phyloP scores from a whole-genome alignment of 2,797 vertebrate genomes.

The Melanogrammus aeglefinus region DNA sequence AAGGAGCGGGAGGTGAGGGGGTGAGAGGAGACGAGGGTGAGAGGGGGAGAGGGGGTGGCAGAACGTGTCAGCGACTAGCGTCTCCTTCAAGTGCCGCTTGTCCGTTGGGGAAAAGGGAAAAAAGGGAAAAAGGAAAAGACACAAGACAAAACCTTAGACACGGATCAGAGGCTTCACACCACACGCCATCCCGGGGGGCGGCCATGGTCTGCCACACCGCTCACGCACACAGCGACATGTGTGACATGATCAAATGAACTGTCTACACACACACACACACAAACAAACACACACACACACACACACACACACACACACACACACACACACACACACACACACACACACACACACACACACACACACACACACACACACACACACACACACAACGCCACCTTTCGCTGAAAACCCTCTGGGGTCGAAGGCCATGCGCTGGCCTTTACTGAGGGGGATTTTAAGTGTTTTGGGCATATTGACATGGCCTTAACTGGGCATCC shows the following conservation, averaged over 20 bases:
- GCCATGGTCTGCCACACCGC: neutral
- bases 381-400: constrained; percentile 11
- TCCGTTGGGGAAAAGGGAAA: constrained; percentile 25
- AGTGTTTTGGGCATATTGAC: neutral
- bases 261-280: too few relatives aligned
- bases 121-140: neutral
- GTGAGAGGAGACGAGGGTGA: neutral
- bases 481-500: too few relatives aligned
- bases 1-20: constrained; percentile 15
- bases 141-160: constrained; percentile 31
- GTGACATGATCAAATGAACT: too few relatives aligned
- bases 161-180: constrained; percentile 60
- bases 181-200: constrained; percentile 37
- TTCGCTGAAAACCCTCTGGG: constrained; percentile 15
- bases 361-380: too few relatives aligned
- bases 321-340: too few relatives aligned
- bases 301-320: too few relatives aligned
- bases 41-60: too few relatives aligned
- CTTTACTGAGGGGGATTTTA: constrained; percentile 34
- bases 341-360: too few relatives aligned
- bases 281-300: too few relatives aligned
- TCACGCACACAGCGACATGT: constrained; percentile 19
- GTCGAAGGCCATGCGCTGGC: constrained; percentile 44
- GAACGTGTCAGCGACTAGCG: too few relatives aligned
- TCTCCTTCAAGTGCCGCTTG: constrained; percentile 4